Evolutionary conservation across 2,113 vertebrate genomes (phyloP), one percentile per base, ranked within the genome.

Genomic region (Sitta europaea): DNA sequence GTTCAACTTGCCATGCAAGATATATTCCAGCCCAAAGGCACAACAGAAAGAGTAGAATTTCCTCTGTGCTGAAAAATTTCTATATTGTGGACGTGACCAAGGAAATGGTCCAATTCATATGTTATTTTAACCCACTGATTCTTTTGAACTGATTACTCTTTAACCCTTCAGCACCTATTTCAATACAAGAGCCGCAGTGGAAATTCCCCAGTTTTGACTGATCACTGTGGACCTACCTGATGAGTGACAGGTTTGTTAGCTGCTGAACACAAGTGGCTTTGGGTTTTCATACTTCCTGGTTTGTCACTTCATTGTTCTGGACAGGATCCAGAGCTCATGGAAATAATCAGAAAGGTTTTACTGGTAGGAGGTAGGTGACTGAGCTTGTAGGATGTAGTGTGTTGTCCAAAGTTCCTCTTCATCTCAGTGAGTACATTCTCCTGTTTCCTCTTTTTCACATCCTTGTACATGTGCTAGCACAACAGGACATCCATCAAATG

Each of bases 371-470:
- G 57, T 25, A 77, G 50, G 27, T 42, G 27, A 38, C 27, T 54
- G 63, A 86, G 6, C 22, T 47, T 76, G 29, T 65, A 24, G 16
- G 22, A 47, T 19, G 22, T 8, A 36, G 14, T 67, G 62, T 63
- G 16, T 63, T 4, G 88, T 96, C 94, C 96, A 97, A 18, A 92
- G 94, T 92, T 98, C 91, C 51, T 98, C 96, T 58, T 98, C 94
- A 79, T 98, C 97, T 97, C 97, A 97, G 62, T 97, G 97, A 72
- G 86, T 80, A 16, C 97, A 77, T 19, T 33, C 31, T 74, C 35
- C 40, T 61, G 3, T 67, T 87, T 85, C 16, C 10, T 82, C 45
- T 81, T 12, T 94, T 98, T 90, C 96, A 24, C 93, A 96, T 86
- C 94, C 88, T 67, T 97, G 97, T 38, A 95, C 91, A 17, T 97